A percentile compares a stretch with the other conserved stretches of the same genome.
Evolutionary conservation across 2,113 vertebrate genomes (phyloP).

Genomic region (Myotis brandtii): DNA sequence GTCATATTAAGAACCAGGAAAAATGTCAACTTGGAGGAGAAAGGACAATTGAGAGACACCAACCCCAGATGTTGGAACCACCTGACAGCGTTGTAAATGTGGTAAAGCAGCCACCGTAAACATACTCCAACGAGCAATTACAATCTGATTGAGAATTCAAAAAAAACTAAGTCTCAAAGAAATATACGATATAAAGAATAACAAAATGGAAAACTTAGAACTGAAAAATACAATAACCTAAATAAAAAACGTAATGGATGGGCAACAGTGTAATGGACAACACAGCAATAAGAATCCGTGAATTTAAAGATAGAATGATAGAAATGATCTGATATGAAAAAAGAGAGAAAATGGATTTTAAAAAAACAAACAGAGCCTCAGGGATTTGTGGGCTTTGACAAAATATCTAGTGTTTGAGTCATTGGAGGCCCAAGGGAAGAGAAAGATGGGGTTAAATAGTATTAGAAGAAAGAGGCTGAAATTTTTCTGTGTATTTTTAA

Average conservation of each 20-base stretch:
- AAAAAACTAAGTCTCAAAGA: neutral
- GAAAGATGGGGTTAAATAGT: neutral
- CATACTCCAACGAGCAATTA: neutral
- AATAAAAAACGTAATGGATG: neutral
- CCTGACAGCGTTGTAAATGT: neutral
- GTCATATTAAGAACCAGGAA: neutral
- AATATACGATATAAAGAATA: neutral
- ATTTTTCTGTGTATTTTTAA: neutral
- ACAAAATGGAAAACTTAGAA: neutral
- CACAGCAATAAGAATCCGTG: neutral
- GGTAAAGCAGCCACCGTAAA: neutral
- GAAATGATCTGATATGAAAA: neutral
- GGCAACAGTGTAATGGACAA: neutral
- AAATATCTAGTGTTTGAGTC: neutral
- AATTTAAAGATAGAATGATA: neutral
- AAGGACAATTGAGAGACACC: neutral
- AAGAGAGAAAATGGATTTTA: neutral
- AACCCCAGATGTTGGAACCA: neutral
- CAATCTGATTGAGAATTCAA: neutral
- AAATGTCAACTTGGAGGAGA: neutral
- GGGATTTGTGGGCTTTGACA: neutral
- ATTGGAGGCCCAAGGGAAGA: neutral
- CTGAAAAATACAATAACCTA: neutral
- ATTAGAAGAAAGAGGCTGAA: slow-evolving; percentile 2
- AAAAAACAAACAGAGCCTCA: neutral